A percentile compares a stretch with the other conserved stretches of the same genome.
phyloP scores from a whole-genome alignment of 2,113 vertebrate species.

The Vombatus ursinus region DNA sequence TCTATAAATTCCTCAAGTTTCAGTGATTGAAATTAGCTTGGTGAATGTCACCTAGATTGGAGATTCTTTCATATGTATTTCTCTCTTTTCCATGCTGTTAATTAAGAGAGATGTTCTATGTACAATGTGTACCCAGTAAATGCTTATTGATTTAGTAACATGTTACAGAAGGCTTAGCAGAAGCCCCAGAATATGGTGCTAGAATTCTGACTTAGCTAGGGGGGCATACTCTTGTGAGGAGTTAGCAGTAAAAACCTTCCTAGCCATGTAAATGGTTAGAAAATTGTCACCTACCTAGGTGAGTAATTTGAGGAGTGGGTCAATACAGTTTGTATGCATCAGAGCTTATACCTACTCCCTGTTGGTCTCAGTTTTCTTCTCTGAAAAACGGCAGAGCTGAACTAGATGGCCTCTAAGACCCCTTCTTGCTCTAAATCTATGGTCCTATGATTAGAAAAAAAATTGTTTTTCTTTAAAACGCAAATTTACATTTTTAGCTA shows the following conservation, averaged over 20 bases:
- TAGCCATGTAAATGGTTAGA: neutral
- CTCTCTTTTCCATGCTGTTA: neutral
- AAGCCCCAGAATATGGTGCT: neutral
- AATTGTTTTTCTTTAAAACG: slow-evolving; percentile 18
- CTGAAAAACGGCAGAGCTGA: neutral
- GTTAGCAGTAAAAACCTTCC: neutral
- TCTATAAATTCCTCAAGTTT: neutral
- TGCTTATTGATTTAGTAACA: neutral
- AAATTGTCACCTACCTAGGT: neutral
- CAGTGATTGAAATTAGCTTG: neutral
- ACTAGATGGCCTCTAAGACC: neutral
- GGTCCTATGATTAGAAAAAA: slow-evolving; percentile 10
- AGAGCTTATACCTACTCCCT: neutral
- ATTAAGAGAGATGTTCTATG: slow-evolving; percentile 8
- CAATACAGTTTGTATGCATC: neutral
- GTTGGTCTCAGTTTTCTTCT: neutral
- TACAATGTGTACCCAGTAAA: neutral
- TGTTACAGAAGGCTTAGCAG: neutral
- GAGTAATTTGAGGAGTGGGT: neutral
- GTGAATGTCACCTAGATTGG: neutral
- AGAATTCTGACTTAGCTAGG: neutral
- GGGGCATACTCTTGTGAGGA: neutral
- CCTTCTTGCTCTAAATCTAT: neutral
- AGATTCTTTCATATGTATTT: neutral
- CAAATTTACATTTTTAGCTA: slow-evolving; percentile 50